phyloP scores from a whole-genome alignment of 2,113 vertebrate species.

The Rhipidura dahli region DNA sequence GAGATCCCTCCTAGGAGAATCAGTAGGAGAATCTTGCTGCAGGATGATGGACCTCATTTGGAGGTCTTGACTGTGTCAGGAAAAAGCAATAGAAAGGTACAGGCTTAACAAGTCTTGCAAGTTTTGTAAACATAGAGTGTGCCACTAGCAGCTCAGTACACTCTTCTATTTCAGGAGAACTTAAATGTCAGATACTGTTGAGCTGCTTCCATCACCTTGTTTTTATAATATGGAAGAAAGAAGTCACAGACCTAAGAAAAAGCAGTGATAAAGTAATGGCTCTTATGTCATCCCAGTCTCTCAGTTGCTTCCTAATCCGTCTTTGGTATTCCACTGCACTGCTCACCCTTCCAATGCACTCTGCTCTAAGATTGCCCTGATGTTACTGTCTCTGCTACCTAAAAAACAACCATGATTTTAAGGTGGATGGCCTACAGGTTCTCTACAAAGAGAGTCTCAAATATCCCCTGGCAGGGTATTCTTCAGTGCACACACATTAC shows the following conservation, averaged over 20 bases:
- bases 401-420: background rate
- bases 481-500: background rate
- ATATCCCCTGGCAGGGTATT: background rate
- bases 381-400: background rate
- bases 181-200: background rate
- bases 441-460: background rate
- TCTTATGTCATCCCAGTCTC: background rate
- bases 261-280: background rate
- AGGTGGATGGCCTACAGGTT: background rate
- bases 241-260: background rate
- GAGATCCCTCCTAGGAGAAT: background rate
- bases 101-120: background rate
- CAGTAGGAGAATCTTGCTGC: background rate
- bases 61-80: background rate
- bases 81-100: background rate
- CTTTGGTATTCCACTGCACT: background rate
- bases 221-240: background rate
- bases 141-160: background rate
- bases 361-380: background rate
- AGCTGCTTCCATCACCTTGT: background rate
- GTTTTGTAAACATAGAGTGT: background rate
- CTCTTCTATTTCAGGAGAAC: background rate
- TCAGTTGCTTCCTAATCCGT: background rate
- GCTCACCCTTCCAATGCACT: fast-evolving
- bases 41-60: background rate